Evolutionary conservation across 2,888 invertebrate species (phyloP).

Genomic region (Rhorus exstirpatorius): DNA sequence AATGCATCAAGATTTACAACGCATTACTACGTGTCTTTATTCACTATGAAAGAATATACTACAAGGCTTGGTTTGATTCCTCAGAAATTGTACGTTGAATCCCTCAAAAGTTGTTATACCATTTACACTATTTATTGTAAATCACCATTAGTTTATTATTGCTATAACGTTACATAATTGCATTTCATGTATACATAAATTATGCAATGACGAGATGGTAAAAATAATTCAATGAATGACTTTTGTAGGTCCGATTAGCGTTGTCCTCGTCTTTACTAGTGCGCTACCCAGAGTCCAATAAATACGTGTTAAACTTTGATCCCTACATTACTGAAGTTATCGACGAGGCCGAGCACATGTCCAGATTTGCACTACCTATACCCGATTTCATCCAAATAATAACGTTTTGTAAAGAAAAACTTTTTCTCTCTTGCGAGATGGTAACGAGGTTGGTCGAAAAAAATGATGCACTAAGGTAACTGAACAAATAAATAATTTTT

Average conservation of each 20-base stretch:
- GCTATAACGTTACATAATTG: not conserved
- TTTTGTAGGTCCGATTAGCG: conserved; percentile 88
- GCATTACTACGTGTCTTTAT: conserved; percentile 92
- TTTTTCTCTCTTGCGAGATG: conserved; percentile 89
- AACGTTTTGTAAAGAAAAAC: conserved; percentile 90
- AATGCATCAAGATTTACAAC: conserved; percentile 92
- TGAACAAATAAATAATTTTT: conserved; percentile 15
- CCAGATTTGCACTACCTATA: conserved; percentile 91
- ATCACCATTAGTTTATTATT: not conserved
- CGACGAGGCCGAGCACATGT: conserved; percentile 93
- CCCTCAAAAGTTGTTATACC: not conserved
- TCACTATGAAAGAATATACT: conserved; percentile 94
- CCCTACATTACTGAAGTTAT: conserved; percentile 91
- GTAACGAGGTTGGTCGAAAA: conserved; percentile 89
- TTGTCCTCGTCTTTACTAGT: conserved; percentile 91
- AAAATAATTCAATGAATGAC: conserved; percentile 22
- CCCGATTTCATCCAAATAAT: conserved; percentile 93
- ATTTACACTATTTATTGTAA: not conserved
- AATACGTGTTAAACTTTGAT: conserved; percentile 92
- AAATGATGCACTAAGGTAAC: conserved; percentile 87
- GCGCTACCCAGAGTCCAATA: conserved; percentile 89
- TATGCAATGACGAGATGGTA: not conserved
- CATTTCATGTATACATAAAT: not conserved
- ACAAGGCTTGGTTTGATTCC: conserved; percentile 93
- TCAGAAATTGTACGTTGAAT: conserved; percentile 89